phyloP scores from a whole-genome alignment of 2,797 vertebrate genomes.

The Arnoldichthys spilopterus region DNA sequence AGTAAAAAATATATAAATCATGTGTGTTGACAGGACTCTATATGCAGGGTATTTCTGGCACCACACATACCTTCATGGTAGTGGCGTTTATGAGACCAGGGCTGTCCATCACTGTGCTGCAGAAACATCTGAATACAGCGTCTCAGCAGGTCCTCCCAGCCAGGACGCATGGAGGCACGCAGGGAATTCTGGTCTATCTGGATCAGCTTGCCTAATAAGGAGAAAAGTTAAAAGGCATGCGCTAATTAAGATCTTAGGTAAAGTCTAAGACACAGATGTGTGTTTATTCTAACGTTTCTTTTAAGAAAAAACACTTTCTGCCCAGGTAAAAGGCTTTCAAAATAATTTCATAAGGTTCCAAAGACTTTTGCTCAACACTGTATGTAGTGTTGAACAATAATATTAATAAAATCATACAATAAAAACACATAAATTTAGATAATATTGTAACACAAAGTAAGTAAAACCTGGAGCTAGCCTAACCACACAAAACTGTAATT shows the following conservation, averaged over 20 bases:
- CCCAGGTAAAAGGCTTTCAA: too few relatives aligned
- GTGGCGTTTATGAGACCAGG: constrained; percentile 94
- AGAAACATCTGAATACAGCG: constrained; percentile 97
- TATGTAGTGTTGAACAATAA: too few relatives aligned
- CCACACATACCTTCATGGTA: constrained; percentile 89
- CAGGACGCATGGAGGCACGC: constrained; percentile 93
- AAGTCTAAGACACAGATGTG: too few relatives aligned
- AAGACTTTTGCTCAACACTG: too few relatives aligned
- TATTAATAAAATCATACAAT: background rate
- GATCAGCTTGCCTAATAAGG: constrained; percentile 89
- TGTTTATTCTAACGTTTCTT: too few relatives aligned
- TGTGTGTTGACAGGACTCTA: background rate
- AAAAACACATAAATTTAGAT: background rate
- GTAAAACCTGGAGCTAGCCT: too few relatives aligned
- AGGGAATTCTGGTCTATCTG: constrained; percentile 94
- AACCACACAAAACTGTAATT: background rate
- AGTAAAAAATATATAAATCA: background rate
- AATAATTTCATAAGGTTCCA: too few relatives aligned
- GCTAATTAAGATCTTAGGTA: too few relatives aligned
- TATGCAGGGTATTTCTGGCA: background rate
- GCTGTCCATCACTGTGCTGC: constrained; percentile 90
- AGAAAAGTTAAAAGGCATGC: constrained; percentile 6
- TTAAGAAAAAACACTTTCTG: too few relatives aligned
- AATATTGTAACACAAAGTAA: background rate
- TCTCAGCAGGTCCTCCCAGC: constrained; percentile 94